Evolutionary conservation across 1,140 invertebrate genomes (phyloP), one percentile per base, ranked within the genome.

Genomic region (Acyrthosiphon pisum): DNA sequence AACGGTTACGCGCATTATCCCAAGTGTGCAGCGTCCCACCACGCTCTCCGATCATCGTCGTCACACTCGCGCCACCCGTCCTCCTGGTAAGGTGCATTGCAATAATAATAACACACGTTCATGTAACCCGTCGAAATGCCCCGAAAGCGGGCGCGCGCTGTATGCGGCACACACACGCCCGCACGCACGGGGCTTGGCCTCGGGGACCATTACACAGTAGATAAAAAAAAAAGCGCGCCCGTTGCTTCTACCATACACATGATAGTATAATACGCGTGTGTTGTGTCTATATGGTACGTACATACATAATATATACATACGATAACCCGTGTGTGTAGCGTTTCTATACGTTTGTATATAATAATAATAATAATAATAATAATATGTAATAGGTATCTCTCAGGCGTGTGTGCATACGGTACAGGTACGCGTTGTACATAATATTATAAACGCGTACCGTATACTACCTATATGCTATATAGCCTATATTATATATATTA

Each of bases 1-100:
- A 84, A 84, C 83, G 83, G 83, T 41, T 84, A 84, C 83, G 37
- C 83, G 83, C 83, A 41, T 84, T 84, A 84, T 84, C 37, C 83
- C 60, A 11, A 0, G 60, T 68, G 60, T n/a, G 14, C 22, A 83
- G 41, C 83, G 83, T 41, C 37, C 83, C 20, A 83, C 35, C n/a
- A 83, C 35, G 35, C 18, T 37, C n/a, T 8, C 76, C n/a, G 76
- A 68, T 68, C 76, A n/a, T 37, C 76, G 35, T 83, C 76, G 60
- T 68, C 60, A 11, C 60, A 68, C n/a, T 81, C 81, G 81, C 37
- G 37, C 20, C 60, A 56, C 56, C 60, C 60, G 30, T 68, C 60
- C 60, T n/a, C 60, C n/a, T 22, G 18, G 35, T 83, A 83, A 83
- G n/a, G 37, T 35, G 81, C 37, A 37, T 83, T 41, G 37, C 22